phyloP scores from a whole-genome alignment of 2,113 vertebrate genomes.

The Chroicocephalus ridibundus region DNA sequence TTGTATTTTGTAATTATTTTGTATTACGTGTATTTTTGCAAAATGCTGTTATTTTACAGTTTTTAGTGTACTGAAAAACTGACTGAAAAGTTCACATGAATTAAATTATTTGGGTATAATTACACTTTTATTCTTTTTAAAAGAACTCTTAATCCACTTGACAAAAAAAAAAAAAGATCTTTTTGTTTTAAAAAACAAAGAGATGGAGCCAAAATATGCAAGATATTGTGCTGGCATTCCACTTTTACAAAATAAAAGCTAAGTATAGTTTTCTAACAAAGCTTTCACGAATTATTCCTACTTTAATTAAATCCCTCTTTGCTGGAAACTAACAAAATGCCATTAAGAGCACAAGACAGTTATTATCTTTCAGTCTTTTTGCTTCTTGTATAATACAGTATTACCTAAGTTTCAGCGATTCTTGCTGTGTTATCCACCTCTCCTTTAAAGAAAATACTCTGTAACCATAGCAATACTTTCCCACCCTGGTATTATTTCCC shows the following conservation, averaged over 20 bases:
- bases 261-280: constrained; percentile 23
- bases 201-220: neutral
- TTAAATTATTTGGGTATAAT: constrained; percentile 5
- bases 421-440: constrained; percentile 55
- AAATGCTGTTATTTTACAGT: neutral
- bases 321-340: constrained; percentile 43
- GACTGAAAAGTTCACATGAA: neutral
- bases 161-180: neutral
- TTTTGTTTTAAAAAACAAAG: constrained; percentile 19
- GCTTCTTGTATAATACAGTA: constrained; percentile 20
- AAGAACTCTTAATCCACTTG: neutral
- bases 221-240: neutral
- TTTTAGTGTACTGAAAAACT: neutral
- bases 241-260: neutral
- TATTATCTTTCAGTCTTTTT: constrained; percentile 43
- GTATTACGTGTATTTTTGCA: neutral
- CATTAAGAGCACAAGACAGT: constrained; percentile 20
- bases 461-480: constrained; percentile 71
- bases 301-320: constrained; percentile 54
- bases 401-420: constrained; percentile 44
- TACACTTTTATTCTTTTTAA: constrained; percentile 9
- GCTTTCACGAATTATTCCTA: constrained; percentile 13
- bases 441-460: constrained; percentile 65
- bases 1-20: neutral
- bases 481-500: constrained; percentile 68